These are phyloP conservation scores for Halcyon badia DNA, from an alignment of 2,797 vertebrate genomes.

Conservation along the genomic window DNA sequence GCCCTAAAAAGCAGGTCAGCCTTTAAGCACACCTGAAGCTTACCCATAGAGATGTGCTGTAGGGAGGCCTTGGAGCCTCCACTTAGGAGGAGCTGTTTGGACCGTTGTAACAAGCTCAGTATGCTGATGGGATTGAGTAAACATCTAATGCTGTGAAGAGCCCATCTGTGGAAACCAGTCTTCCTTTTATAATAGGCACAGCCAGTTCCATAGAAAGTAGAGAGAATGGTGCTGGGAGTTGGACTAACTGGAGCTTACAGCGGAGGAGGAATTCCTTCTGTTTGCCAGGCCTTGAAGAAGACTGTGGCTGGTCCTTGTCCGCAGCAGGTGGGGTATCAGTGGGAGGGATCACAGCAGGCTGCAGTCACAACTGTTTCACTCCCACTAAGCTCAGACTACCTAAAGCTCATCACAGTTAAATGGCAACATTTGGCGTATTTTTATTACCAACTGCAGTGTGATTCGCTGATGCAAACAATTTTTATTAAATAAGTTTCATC, in stretches of 20 bases:
- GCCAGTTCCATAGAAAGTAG: background rate
- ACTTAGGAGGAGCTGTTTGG: background rate
- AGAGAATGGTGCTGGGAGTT: background rate
- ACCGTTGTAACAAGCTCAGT: no score
- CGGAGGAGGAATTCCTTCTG: background rate
- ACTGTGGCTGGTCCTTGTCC: background rate
- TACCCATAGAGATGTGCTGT: fast-evolving
- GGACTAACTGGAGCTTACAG: background rate
- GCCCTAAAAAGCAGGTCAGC: fast-evolving
- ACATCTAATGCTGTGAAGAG: background rate
- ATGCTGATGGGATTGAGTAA: background rate
- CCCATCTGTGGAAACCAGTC: background rate
- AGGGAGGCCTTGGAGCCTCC: fast-evolving
- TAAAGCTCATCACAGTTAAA: background rate
- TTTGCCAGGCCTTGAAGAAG: background rate
- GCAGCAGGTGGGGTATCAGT: background rate
- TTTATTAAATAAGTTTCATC: background rate
- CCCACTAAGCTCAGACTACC: background rate
- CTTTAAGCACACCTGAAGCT: background rate
- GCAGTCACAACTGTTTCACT: background rate
- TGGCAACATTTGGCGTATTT: background rate
- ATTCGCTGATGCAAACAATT: background rate
- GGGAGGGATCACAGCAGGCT: background rate
- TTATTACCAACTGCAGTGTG: background rate
- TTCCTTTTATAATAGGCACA: background rate